Conservation (phyloP, 2,797 vertebrate genomes). For the Poeciliopsis presidionis region DNA sequence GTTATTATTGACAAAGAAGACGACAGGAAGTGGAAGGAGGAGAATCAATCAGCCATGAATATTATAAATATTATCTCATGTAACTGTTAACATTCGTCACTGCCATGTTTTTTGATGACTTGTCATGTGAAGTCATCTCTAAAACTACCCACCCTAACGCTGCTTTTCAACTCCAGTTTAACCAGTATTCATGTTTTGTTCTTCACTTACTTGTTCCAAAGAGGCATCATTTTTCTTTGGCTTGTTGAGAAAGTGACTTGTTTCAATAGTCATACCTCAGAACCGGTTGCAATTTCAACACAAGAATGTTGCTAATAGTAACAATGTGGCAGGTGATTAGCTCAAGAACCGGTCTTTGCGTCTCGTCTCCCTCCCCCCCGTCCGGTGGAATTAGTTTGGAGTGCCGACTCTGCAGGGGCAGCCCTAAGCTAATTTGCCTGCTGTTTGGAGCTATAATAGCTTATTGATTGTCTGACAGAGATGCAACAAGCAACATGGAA, state of each 20-base stretch:
- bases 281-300: conserved; percentile 21
- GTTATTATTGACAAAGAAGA: too few relatives aligned
- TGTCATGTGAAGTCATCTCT: conserved; percentile 2
- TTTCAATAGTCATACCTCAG: conserved; percentile 9
- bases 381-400: conserved; percentile 78
- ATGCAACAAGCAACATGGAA: conserved; percentile 70
- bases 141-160: conserved; percentile 26
- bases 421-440: conserved; percentile 80
- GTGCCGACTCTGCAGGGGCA: conserved; percentile 81
- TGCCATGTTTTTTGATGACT: too few relatives aligned
- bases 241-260: background rate
- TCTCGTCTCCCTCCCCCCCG: conserved; percentile 45
- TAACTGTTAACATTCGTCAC: too few relatives aligned
- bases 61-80: too few relatives aligned
- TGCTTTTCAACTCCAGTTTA: conserved; percentile 29
- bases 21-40: too few relatives aligned
- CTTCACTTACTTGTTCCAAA: background rate
- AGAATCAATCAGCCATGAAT: too few relatives aligned
- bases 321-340: conserved; percentile 49
- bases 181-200: conserved; percentile 11
- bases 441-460: conserved; percentile 83
- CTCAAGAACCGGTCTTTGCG: conserved; percentile 45
- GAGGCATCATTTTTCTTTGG: background rate
- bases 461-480: conserved; percentile 84
- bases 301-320: conserved; percentile 30